Evolutionary conservation across 2,797 vertebrate species (phyloP).

Genomic region (Cynopterus sphinx): DNA sequence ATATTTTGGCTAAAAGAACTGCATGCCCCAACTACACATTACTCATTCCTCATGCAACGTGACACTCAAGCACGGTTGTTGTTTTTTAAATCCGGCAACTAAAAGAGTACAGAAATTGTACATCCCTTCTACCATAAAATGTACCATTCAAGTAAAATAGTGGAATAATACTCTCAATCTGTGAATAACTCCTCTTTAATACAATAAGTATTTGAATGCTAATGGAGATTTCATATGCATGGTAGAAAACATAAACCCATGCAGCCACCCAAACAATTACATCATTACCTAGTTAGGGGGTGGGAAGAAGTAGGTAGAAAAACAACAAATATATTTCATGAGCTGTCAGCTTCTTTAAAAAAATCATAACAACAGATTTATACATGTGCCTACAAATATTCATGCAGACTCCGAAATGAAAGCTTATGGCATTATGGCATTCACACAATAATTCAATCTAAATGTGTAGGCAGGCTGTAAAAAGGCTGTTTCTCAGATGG

Average conservation of each 20-base stretch:
- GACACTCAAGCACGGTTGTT: not conserved
- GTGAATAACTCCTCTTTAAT: not conserved
- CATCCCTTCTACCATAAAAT: not conserved
- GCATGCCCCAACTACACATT: not conserved
- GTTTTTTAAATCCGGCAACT: conserved; percentile 30
- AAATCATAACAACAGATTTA: conserved; percentile 76
- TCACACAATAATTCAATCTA: conserved; percentile 85
- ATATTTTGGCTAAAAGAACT: conserved; percentile 64
- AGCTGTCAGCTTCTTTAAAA: conserved; percentile 69
- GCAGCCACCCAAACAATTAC: conserved; percentile 36
- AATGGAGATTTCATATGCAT: not conserved
- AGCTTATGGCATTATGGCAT: conserved; percentile 76
- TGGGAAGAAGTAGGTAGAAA: not conserved
- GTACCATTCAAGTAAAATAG: not conserved
- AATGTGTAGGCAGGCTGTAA: conserved; percentile 82
- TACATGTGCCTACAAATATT: conserved; percentile 79
- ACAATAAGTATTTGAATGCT: conserved; percentile 24
- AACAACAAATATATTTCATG: conserved; percentile 61
- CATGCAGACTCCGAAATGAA: conserved; percentile 79
- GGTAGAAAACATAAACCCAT: conserved; percentile 16
- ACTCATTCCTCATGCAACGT: not conserved
- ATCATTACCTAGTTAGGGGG: conserved; percentile 50
- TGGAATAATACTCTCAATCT: not conserved
- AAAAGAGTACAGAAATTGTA: not conserved
- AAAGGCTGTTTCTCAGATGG: conserved; percentile 79